Evolutionary conservation across 2,797 vertebrate species (phyloP).

Genomic region (Emys orbicularis): DNA sequence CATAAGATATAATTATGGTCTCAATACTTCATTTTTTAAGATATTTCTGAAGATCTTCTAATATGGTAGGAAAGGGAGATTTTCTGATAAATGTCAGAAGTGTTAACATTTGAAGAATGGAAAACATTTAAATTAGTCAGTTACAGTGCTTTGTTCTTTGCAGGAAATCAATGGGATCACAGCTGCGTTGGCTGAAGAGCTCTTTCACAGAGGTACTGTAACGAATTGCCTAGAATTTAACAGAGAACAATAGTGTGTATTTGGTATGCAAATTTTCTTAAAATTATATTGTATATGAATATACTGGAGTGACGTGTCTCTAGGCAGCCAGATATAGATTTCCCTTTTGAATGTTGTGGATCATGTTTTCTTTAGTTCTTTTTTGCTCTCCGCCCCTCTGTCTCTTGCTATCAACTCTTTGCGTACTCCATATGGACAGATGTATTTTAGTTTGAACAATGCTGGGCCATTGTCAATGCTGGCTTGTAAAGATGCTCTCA

Average conservation of each 20-base stretch:
- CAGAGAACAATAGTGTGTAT: background rate
- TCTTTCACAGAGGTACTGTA: conserved; percentile 93
- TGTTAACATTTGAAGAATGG: background rate
- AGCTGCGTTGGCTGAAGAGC: conserved; percentile 92
- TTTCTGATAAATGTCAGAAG: background rate
- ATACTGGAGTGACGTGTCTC: background rate
- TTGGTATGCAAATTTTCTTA: background rate
- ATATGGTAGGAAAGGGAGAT: background rate
- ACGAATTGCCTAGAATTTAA: background rate
- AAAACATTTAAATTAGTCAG: background rate
- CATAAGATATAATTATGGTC: rapidly evolving
- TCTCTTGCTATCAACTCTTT: background rate
- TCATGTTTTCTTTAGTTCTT: background rate
- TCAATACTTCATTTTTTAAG: background rate
- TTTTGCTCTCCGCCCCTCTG: background rate
- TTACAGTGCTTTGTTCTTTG: conserved; percentile 27
- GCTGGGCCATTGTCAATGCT: background rate
- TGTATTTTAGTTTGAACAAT: background rate
- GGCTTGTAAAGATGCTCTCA: background rate
- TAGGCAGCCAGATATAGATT: background rate
- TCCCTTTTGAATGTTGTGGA: background rate
- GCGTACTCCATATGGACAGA: background rate
- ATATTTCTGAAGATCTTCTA: background rate
- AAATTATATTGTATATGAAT: background rate
- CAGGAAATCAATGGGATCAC: conserved; percentile 97